Evolutionary conservation across 2,888 invertebrate species (phyloP).

Genomic region (Poecilobothrus nobilitatus): DNA sequence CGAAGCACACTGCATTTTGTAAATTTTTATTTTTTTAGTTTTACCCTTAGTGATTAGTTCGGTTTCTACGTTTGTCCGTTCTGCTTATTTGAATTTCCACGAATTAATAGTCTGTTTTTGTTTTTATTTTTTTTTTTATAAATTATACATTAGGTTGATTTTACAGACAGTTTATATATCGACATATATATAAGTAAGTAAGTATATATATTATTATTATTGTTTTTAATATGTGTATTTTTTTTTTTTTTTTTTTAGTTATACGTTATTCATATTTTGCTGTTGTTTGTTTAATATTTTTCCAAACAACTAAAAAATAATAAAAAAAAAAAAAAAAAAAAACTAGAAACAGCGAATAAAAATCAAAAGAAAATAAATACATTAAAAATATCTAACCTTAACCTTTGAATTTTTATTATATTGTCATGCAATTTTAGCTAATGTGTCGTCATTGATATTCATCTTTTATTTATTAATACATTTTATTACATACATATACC

Average conservation of each 20-base stretch:
- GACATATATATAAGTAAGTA: too few species aligned
- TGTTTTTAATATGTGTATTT: too few species aligned
- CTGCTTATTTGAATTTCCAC: conserved; percentile 6
- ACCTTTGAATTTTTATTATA: conserved; percentile 4
- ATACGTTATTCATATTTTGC: too few species aligned
- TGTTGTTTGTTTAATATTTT: background rate
- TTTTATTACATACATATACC: too few species aligned
- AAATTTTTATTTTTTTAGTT: background rate
- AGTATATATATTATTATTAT: too few species aligned
- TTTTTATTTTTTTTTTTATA: background rate
- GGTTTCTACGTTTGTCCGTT: background rate
- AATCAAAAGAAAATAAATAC: too few species aligned
- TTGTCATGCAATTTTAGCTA: conserved; percentile 4
- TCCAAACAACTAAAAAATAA: background rate
- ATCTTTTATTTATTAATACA: background rate
- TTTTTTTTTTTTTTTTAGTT: too few species aligned
- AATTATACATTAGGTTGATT: background rate
- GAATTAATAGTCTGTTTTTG: background rate
- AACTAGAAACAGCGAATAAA: too few species aligned
- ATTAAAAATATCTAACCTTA: background rate
- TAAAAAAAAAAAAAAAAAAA: too few species aligned
- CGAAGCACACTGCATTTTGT: too few species aligned
- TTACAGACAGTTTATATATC: background rate
- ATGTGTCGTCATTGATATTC: conserved; percentile 1
- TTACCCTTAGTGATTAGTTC: background rate